phyloP scores from a whole-genome alignment of 2,797 vertebrate species.

The Arrhamphus sclerolepis region DNA sequence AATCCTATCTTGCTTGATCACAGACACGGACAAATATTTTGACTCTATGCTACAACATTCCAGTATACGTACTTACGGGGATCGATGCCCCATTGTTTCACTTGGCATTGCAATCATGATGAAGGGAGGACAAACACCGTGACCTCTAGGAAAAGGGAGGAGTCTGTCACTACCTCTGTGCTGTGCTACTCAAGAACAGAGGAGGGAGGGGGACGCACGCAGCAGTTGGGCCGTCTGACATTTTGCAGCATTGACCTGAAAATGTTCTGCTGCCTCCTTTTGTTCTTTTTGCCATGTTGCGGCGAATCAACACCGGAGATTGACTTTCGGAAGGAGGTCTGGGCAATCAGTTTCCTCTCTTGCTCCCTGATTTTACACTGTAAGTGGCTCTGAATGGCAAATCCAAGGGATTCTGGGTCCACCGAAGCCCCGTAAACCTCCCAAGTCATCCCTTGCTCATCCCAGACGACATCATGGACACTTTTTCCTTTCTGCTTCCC shows the following conservation, averaged over 20 bases:
- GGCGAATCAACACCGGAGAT: conserved; percentile 78
- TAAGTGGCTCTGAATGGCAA: conserved; percentile 97
- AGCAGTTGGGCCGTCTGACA: conserved; percentile 94
- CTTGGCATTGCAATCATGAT: conserved; percentile 57
- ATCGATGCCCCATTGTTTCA: conserved; percentile 47
- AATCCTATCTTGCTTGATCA: conserved; percentile 65
- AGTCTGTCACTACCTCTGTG: conserved; percentile 45
- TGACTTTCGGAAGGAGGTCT: conserved; percentile 87
- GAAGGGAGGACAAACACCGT: conserved; percentile 54
- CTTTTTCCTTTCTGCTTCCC: conserved; percentile 73
- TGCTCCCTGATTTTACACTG: conserved; percentile 97
- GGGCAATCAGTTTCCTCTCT: conserved; percentile 86
- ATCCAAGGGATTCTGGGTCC: conserved; percentile 93
- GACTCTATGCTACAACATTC: conserved; percentile 74
- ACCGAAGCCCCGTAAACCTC: conserved; percentile 97
- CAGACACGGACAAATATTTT: conserved; percentile 68
- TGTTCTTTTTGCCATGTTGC: conserved; percentile 85
- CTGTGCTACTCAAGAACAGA: conserved; percentile 86
- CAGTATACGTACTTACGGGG: conserved; percentile 63
- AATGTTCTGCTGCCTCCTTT: conserved; percentile 89
- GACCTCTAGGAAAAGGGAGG: conserved; percentile 50
- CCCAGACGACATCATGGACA: conserved; percentile 94
- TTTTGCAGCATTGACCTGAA: conserved; percentile 95
- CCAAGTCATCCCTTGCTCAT: conserved; percentile 99
- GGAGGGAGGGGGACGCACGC: conserved; percentile 87